A percentile compares a stretch with the other conserved stretches of the same genome.
Evolutionary conservation across 2,113 vertebrate species (phyloP).

Genomic region (Sander vitreus): DNA sequence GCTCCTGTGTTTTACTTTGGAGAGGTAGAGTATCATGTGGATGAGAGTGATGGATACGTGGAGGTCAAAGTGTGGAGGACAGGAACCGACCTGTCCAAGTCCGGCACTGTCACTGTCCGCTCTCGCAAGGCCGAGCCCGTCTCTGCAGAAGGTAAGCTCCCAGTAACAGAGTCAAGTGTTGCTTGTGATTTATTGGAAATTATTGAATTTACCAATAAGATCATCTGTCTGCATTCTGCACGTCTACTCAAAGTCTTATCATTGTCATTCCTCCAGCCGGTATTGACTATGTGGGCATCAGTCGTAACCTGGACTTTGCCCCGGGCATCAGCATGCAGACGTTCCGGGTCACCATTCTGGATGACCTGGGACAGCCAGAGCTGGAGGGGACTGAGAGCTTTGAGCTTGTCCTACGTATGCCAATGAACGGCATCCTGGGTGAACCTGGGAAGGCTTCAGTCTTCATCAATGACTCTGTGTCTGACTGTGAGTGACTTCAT

Average conservation of each 20-base stretch:
- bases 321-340: conserved; percentile 92
- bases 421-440: conserved; percentile 89
- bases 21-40: conserved; percentile 85
- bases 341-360: conserved; percentile 89
- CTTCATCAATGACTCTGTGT: conserved; percentile 91
- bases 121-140: conserved; percentile 90
- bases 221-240: background rate
- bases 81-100: conserved; percentile 91
- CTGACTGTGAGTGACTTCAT: conserved; percentile 89
- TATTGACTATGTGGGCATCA: conserved; percentile 94
- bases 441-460: conserved; percentile 89
- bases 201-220: background rate
- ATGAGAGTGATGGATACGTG: conserved; percentile 89
- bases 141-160: conserved; percentile 90
- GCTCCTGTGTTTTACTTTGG: conserved; percentile 94
- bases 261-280: conserved; percentile 83
- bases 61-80: conserved; percentile 91
- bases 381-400: conserved; percentile 93
- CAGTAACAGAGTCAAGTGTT: background rate
- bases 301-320: conserved; percentile 92
- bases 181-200: background rate
- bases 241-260: background rate
- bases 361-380: conserved; percentile 92
- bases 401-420: conserved; percentile 92
- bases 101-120: conserved; percentile 89